Conservation (phyloP, 2,888 invertebrate species). For the Leucania comma region DNA sequence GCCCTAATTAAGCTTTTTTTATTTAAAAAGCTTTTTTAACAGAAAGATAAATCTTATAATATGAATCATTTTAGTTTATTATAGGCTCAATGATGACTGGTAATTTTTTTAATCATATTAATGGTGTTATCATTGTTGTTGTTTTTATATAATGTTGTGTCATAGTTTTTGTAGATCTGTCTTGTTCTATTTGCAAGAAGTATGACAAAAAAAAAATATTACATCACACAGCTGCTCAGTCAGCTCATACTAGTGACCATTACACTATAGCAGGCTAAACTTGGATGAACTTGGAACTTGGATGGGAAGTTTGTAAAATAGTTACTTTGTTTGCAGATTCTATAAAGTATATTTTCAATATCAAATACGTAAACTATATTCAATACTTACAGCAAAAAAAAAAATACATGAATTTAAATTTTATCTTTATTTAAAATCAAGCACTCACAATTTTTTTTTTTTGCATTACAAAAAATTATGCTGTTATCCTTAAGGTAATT, state of each 20-base stretch:
- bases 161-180: neutral
- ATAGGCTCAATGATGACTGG: neutral
- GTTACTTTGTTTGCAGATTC: too few species aligned
- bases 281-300: neutral
- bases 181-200: neutral
- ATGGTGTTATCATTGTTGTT: conserved; percentile 13
- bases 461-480: too few species aligned
- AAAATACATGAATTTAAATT: too few species aligned
- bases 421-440: too few species aligned
- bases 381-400: too few species aligned
- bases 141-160: neutral
- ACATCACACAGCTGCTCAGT: neutral
- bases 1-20: neutral
- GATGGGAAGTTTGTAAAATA: neutral
- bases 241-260: neutral
- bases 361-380: too few species aligned
- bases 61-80: conserved; percentile 6
- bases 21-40: neutral
- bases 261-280: too few species aligned
- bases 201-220: neutral
- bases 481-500: too few species aligned
- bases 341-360: too few species aligned
- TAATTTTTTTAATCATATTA: conserved; percentile 12
- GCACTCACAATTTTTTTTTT: too few species aligned
- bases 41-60: neutral